Conservation (phyloP, 1,140 invertebrate species). For the Drosophila varians region DNA sequence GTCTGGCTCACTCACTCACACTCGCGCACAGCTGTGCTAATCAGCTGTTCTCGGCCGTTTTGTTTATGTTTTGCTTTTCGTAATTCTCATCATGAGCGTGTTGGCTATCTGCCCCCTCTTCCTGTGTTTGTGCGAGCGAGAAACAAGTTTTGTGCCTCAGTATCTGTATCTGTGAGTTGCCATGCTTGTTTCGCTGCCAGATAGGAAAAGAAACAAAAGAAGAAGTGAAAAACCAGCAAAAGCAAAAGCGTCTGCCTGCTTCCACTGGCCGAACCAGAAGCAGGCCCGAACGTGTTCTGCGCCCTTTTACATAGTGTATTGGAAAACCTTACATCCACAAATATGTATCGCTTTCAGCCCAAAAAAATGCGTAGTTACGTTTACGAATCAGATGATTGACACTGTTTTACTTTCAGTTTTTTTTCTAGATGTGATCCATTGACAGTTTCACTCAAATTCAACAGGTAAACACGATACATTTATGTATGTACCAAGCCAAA, state of each 20-base stretch:
- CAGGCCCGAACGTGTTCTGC: conserved; percentile 53
- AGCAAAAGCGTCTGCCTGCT: conserved; percentile 12
- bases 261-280: conserved; percentile 27
- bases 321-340: conserved; percentile 18
- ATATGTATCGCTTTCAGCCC: conserved; percentile 13
- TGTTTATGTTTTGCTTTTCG: conserved; percentile 80
- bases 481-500: conserved; percentile 8
- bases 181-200: conserved; percentile 71
- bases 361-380: conserved; percentile 63
- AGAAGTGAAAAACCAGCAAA: conserved; percentile 49
- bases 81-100: conserved; percentile 50
- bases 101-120: conserved; percentile 61
- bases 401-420: not conserved
- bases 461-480: conserved; percentile 18
- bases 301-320: conserved; percentile 30
- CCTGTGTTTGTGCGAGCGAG: conserved; percentile 58
- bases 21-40: conserved; percentile 68
- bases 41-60: conserved; percentile 76
- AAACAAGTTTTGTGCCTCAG: conserved; percentile 46
- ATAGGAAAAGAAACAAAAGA: conserved; percentile 52
- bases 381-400: too few species aligned
- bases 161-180: conserved; percentile 56
- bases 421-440: conserved; percentile 5
- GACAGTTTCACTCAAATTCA: conserved; percentile 13
- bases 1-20: conserved; percentile 10